These are phyloP conservation scores for Sebastes itinus DNA, from an alignment of 2,797 vertebrate species.

Conservation along the genomic window DNA sequence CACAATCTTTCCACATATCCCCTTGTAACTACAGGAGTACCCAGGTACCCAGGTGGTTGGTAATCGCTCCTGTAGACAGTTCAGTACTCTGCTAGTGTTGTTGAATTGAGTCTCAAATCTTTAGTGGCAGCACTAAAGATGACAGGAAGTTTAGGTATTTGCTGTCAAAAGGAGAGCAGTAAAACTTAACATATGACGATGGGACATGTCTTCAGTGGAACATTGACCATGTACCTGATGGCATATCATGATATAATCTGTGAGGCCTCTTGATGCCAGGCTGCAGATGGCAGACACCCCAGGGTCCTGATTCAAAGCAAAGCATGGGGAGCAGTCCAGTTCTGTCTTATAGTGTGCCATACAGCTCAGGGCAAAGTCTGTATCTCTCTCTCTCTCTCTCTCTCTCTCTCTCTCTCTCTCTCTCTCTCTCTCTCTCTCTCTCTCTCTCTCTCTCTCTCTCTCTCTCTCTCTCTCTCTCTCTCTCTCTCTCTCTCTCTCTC, in stretches of 20 bases:
- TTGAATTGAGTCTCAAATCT: not conserved
- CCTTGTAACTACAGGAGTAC: not conserved
- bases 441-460: not conserved
- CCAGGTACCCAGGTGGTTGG: not conserved
- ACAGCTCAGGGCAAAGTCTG: conserved; percentile 51
- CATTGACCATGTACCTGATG: conserved; percentile 9
- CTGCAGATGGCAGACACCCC: conserved; percentile 70
- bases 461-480: not conserved
- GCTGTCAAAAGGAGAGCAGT: not conserved
- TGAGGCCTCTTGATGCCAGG: conserved; percentile 49
- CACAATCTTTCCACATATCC: not conserved
- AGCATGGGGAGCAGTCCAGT: conserved; percentile 25
- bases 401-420: no score
- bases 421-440: not conserved
- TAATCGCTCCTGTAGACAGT: not conserved
- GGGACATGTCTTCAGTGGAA: not conserved
- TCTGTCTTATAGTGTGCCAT: conserved; percentile 37
- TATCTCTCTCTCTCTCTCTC: not conserved
- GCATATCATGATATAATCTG: conserved; percentile 36
- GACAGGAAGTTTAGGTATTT: not conserved
- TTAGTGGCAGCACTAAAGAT: not conserved
- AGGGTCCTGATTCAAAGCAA: conserved; percentile 42
- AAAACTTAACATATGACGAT: not conserved
- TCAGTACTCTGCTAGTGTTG: not conserved
- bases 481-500: not conserved